A percentile compares a stretch with the other conserved stretches of the same genome.
These are phyloP conservation scores for Chrysotoxum bicinctum DNA, from an alignment of 2,888 invertebrate genomes.

Conservation along the genomic window DNA sequence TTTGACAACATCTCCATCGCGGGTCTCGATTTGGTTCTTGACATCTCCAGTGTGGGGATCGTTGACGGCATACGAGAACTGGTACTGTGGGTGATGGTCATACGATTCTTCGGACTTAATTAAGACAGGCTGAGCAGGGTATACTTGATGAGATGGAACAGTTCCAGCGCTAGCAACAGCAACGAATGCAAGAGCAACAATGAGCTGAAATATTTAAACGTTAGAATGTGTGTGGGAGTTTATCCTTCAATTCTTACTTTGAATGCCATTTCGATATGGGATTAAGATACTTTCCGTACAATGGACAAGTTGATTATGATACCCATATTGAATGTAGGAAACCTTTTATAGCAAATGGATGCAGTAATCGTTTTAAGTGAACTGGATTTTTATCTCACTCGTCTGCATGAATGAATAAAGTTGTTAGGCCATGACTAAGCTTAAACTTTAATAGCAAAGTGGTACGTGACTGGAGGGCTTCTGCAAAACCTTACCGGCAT, in stretches of 20 bases:
- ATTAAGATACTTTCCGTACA: too few species aligned
- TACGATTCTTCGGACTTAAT: constrained; percentile 44
- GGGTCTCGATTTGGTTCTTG: constrained; percentile 81
- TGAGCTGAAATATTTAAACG: constrained; percentile 52
- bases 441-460: too few species aligned
- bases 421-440: too few species aligned
- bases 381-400: too few species aligned
- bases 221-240: background rate
- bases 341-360: too few species aligned
- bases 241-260: background rate
- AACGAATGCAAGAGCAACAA: constrained; percentile 72
- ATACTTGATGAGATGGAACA: constrained; percentile 66
- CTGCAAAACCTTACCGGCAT: too few species aligned
- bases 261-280: too few species aligned
- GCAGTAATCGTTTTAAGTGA: too few species aligned
- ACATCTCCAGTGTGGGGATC: constrained; percentile 81
- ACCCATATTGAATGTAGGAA: too few species aligned
- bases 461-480: too few species aligned
- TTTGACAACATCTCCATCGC: constrained; percentile 81
- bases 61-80: constrained; percentile 79
- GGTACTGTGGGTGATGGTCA: constrained; percentile 66
- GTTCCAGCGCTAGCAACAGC: constrained; percentile 74
- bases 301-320: too few species aligned
- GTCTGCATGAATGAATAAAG: too few species aligned
- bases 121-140: constrained; percentile 59